Conservation (phyloP, 1,140 invertebrate species). For the Eufriesea mexicana region DNA sequence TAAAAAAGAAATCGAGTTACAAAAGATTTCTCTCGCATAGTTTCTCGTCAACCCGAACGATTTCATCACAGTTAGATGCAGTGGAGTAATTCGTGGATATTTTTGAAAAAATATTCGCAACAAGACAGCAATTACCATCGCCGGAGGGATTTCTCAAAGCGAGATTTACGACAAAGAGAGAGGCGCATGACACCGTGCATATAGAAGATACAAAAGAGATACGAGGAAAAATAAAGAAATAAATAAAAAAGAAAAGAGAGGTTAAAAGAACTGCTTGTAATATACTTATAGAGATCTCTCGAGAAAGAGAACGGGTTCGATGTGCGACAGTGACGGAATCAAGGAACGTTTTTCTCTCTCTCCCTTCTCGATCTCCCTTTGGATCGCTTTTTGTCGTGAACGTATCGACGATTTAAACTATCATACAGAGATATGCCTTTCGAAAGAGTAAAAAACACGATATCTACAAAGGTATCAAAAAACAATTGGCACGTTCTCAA, state of each 20-base stretch:
- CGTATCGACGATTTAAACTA: constrained; percentile 6
- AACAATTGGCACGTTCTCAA: constrained; percentile 42
- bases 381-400: background rate
- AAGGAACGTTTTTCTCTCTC: background rate
- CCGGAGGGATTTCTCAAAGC: constrained; percentile 43
- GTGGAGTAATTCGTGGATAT: constrained; percentile 17
- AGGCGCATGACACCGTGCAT: constrained; percentile 49
- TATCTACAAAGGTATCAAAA: constrained; percentile 35
- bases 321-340: background rate
- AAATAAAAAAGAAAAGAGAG: background rate
- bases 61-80: constrained; percentile 51
- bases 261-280: background rate
- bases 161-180: constrained; percentile 32
- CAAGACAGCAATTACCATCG: constrained; percentile 24
- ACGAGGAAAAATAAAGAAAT: background rate
- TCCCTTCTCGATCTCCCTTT: background rate
- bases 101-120: constrained; percentile 5
- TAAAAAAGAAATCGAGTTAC: background rate
- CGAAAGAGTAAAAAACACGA: constrained; percentile 36
- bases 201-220: constrained; percentile 30
- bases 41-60: constrained; percentile 3
- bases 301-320: background rate
- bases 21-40: background rate
- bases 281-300: background rate
- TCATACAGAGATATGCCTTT: constrained; percentile 3